Conservation (phyloP, 2,888 invertebrate genomes). For the Calameuta idolon region DNA sequence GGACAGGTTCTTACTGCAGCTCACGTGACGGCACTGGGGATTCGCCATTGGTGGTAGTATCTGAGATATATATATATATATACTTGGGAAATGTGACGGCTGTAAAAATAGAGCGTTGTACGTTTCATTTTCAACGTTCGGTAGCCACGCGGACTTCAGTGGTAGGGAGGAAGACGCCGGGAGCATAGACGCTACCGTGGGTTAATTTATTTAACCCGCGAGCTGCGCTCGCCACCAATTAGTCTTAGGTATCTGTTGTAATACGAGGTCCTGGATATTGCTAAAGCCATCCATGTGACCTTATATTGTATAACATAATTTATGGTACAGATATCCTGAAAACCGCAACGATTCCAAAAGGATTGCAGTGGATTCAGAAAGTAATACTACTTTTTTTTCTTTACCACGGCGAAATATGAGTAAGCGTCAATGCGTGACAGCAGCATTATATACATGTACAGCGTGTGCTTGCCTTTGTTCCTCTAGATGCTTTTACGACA, state of each 20-base stretch:
- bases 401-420: slow-evolving; percentile 31
- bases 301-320: not conserved
- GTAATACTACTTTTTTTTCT: not conserved
- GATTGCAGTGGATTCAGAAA: not conserved
- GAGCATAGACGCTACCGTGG: slow-evolving; percentile 26
- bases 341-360: not conserved
- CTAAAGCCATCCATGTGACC: not conserved
- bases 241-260: slow-evolving; percentile 17
- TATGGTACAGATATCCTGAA: not conserved
- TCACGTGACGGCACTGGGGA: not conserved
- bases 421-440: slow-evolving; percentile 27
- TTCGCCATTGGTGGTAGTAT: not conserved
- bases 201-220: slow-evolving; percentile 62
- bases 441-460: not conserved
- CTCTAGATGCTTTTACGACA: slow-evolving; percentile 7
- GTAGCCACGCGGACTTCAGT: not conserved
- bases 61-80: not conserved
- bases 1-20: not conserved
- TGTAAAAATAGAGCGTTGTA: not conserved
- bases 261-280: not conserved
- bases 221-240: slow-evolving; percentile 32
- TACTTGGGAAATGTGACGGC: not conserved
- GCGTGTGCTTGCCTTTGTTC: slow-evolving; percentile 19
- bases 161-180: not conserved
- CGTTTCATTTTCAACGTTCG: not conserved